Conservation (phyloP, 2,113 vertebrate genomes). For the Turdus rufiventris region DNA sequence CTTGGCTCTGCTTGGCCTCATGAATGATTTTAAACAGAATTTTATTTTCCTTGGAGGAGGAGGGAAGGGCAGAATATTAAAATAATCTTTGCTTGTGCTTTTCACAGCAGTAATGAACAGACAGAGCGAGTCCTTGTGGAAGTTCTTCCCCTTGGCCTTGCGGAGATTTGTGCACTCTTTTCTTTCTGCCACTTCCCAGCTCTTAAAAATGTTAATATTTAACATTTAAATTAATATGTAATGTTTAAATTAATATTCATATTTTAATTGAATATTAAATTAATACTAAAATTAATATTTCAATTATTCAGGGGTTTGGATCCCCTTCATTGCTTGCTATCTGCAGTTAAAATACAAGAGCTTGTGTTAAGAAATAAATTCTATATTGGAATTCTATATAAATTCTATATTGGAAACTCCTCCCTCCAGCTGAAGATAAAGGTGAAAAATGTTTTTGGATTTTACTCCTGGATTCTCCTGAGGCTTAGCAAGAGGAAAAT, state of each 20-base stretch:
- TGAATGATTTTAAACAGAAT: not conserved
- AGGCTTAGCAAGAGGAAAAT: not conserved
- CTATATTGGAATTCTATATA: not conserved
- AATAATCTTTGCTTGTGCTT: not conserved
- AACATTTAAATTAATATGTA: not conserved
- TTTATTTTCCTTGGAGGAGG: slow-evolving; percentile 17
- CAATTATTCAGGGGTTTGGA: not conserved
- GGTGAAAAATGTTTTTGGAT: not conserved
- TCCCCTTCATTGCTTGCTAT: not conserved
- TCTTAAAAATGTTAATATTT: no score
- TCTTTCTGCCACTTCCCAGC: not conserved
- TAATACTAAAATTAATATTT: not conserved
- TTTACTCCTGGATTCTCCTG: not conserved
- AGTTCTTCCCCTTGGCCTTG: not conserved
- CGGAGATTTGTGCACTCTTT: not conserved
- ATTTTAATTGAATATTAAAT: no score
- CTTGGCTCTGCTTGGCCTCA: not conserved
- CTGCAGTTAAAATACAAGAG: not conserved
- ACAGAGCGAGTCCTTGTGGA: not conserved
- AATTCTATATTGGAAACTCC: not conserved
- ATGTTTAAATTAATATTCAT: not conserved
- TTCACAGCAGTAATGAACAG: not conserved
- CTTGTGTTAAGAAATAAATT: not conserved
- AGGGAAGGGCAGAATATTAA: not conserved
- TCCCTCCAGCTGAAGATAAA: not conserved